phyloP scores from a whole-genome alignment of 2,888 invertebrate species.

The Micropterix aruncella region DNA sequence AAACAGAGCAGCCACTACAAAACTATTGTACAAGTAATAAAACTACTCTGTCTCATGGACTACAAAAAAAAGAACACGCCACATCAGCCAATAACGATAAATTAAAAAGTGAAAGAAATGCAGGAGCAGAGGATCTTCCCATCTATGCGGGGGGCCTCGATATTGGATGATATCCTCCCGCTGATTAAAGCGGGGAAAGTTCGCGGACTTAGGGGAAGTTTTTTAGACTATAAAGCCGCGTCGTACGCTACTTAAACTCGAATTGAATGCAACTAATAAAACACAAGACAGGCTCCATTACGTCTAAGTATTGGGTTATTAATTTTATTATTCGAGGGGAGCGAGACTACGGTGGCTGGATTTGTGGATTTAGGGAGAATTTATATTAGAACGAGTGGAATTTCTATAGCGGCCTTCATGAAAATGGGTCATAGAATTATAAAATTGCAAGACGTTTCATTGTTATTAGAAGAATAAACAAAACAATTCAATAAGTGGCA shows the following conservation, averaged over 20 bases:
- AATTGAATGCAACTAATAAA: background rate
- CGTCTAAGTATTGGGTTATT: background rate
- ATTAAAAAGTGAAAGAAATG: background rate
- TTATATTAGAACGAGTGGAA: too few relatives aligned
- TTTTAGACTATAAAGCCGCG: background rate
- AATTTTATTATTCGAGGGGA: background rate
- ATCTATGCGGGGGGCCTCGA: background rate
- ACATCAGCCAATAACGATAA: background rate
- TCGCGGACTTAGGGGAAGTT: background rate
- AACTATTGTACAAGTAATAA: too few relatives aligned
- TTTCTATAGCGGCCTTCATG: too few relatives aligned
- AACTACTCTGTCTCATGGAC: too few relatives aligned
- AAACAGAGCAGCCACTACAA: too few relatives aligned
- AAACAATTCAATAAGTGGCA: too few relatives aligned
- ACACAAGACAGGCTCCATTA: background rate
- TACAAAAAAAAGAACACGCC: too few relatives aligned
- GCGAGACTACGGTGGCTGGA: too few relatives aligned
- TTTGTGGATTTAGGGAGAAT: too few relatives aligned
- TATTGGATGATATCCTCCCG: background rate
- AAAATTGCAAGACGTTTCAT: too few relatives aligned
- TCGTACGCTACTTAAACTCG: background rate
- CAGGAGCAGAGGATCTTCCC: background rate
- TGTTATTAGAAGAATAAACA: too few relatives aligned
- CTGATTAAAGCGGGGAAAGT: background rate
- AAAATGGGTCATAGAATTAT: too few relatives aligned